Evolutionary conservation across 2,797 vertebrate species (phyloP).

Genomic region (Scolopax bukidnonensis): DNA sequence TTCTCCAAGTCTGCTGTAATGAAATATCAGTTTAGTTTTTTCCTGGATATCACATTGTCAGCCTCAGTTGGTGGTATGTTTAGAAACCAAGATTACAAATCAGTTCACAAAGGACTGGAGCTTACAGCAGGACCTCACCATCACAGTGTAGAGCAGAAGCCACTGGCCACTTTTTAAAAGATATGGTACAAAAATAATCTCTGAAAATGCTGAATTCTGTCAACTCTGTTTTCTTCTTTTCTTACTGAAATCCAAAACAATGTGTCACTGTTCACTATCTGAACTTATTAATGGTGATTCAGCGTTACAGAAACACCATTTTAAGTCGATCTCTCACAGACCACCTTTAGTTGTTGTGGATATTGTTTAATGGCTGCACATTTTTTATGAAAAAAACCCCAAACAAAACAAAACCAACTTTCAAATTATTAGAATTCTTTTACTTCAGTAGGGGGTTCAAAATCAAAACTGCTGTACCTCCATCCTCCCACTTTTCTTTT

Average conservation of each 20-base stretch:
- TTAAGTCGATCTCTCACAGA: conserved; percentile 36
- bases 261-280: not conserved
- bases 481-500: not conserved
- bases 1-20: not conserved
- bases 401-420: not conserved
- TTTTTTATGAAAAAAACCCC: not conserved
- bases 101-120: not conserved
- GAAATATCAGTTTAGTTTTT: not conserved
- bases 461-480: conserved; percentile 8
- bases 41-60: not conserved
- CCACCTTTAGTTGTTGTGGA: not conserved
- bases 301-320: conserved; percentile 35
- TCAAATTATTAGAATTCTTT: conserved; percentile 4
- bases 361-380: conserved; percentile 10
- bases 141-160: not conserved
- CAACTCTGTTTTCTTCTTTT: conserved; percentile 25
- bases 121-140: not conserved
- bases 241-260: conserved; percentile 13
- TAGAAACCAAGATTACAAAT: not conserved
- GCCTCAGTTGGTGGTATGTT: not conserved
- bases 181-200: not conserved
- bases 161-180: not conserved
- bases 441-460: not conserved
- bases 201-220: conserved; percentile 26
- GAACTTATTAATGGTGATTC: conserved; percentile 10